phyloP scores from a whole-genome alignment of 2,888 invertebrate genomes.

The Hypercompe scribonia region DNA sequence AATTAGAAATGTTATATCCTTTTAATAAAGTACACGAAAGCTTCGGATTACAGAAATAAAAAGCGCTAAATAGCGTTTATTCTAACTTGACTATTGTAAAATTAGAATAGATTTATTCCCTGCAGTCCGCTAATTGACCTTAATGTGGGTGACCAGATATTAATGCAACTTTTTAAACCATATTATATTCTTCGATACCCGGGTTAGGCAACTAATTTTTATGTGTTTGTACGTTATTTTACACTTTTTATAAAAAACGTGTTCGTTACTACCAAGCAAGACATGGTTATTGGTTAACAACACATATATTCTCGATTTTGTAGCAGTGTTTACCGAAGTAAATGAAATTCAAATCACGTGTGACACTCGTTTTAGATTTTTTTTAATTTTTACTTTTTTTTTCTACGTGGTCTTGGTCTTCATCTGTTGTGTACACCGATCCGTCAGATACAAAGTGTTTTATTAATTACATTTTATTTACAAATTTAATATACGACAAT shows the following conservation, averaged over 20 bases:
- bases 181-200: not conserved
- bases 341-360: not conserved
- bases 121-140: conserved; percentile 49
- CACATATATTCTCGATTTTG: not conserved
- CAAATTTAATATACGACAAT: not conserved
- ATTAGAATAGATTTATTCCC: conserved; percentile 48
- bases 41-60: conserved; percentile 49
- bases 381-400: not conserved
- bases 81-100: conserved; percentile 44
- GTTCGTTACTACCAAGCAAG: not conserved
- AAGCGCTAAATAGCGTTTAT: conserved; percentile 45
- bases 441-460: not conserved
- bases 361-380: not conserved
- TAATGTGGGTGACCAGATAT: conserved; percentile 22
- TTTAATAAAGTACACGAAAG: conserved; percentile 46
- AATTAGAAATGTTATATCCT: conserved; percentile 40
- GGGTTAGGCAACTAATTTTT: not conserved
- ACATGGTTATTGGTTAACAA: not conserved
- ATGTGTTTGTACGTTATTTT: not conserved
- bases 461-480: not conserved
- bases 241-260: not conserved
- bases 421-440: not conserved
- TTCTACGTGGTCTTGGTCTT: no score
- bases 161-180: conserved; percentile 10
- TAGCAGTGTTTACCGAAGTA: not conserved